phyloP scores from a whole-genome alignment of 2,797 vertebrate species.

The Pangasius sanitwongsei region DNA sequence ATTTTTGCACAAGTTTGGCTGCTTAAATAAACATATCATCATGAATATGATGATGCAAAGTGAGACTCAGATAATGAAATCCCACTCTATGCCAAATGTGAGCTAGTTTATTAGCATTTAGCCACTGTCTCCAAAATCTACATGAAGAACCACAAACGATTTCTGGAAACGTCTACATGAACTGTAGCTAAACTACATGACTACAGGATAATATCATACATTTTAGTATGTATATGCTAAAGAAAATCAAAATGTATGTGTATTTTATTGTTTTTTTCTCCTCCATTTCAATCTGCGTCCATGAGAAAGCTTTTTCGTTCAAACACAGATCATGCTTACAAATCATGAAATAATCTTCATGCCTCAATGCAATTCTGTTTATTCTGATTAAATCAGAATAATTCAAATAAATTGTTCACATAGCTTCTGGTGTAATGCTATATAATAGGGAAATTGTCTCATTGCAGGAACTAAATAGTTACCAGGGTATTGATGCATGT shows the following conservation, averaged over 20 bases:
- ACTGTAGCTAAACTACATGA: neutral
- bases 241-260: neutral
- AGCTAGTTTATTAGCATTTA: neutral
- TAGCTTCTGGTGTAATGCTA: neutral
- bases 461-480: conserved; percentile 21
- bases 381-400: neutral
- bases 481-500: conserved; percentile 15
- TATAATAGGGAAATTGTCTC: neutral
- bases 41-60: neutral
- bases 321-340: too few relatives aligned
- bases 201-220: neutral
- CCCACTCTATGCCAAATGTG: neutral
- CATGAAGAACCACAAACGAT: neutral
- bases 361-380: neutral
- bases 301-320: neutral
- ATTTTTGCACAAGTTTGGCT: neutral
- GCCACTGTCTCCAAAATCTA: neutral
- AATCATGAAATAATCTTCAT: neutral
- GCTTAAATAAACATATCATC: neutral
- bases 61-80: neutral
- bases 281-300: neutral
- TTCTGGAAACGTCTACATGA: neutral
- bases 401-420: neutral
- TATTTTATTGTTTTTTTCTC: neutral
- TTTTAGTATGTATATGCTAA: neutral